These are phyloP conservation scores for Seriola quinqueradiata DNA, from an alignment of 2,113 vertebrate genomes.

Conservation along the genomic window DNA sequence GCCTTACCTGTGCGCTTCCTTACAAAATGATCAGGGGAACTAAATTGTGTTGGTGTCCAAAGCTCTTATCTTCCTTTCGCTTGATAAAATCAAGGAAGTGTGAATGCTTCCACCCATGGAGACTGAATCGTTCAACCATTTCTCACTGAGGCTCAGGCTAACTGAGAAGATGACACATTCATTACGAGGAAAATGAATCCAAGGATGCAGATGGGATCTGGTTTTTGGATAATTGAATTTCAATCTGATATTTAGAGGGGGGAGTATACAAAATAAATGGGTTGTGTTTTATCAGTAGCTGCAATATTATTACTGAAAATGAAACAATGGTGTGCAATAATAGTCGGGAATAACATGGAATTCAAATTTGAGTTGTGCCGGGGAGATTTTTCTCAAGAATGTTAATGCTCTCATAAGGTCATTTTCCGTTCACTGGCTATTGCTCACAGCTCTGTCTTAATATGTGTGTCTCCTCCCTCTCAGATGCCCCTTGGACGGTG, in stretches of 20 bases:
- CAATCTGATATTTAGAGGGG: constrained; percentile 67
- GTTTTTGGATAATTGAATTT: constrained; percentile 73
- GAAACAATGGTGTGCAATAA: constrained; percentile 43
- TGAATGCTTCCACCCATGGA: constrained; percentile 40
- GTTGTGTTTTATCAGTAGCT: constrained; percentile 61
- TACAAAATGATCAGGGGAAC: constrained; percentile 38
- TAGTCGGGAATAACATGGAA: constrained; percentile 34
- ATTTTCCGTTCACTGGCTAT: constrained; percentile 13
- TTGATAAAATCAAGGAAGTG: constrained; percentile 59
- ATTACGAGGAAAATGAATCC: constrained; percentile 73
- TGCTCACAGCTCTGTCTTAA: constrained; percentile 27
- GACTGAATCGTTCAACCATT: constrained; percentile 51
- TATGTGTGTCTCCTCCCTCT: constrained; percentile 8
- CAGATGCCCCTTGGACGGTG: constrained; percentile 94
- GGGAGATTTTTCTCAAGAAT: constrained; percentile 22
- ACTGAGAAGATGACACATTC: constrained; percentile 69
- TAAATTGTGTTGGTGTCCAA: constrained; percentile 46
- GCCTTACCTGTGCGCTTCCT: constrained; percentile 34
- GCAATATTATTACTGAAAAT: constrained; percentile 59
- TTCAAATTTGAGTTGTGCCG: constrained; percentile 34
- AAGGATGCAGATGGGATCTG: constrained; percentile 69
- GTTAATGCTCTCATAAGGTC: constrained; percentile 28
- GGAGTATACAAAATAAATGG: constrained; percentile 62
- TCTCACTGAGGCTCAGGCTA: constrained; percentile 44
- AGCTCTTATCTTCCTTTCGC: constrained; percentile 23